Evolutionary conservation across 1,140 invertebrate species (phyloP).

Genomic region (Trichonephila clavipes): DNA sequence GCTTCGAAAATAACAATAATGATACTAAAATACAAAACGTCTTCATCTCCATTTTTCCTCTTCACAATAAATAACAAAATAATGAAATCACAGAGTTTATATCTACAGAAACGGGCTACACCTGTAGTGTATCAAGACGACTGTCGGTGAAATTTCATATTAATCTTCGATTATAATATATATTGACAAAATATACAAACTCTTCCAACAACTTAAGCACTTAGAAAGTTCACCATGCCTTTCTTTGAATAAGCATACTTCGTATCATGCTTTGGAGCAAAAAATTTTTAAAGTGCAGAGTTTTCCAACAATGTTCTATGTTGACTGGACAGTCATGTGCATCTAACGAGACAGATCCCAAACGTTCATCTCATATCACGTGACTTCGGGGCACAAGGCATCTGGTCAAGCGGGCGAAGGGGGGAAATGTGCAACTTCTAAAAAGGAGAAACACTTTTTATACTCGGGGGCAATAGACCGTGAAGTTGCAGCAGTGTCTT

Average conservation of each 20-base stretch:
- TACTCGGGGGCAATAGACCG: constrained; percentile 60
- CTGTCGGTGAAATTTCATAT: neutral
- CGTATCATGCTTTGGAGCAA: neutral
- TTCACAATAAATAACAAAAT: constrained; percentile 23
- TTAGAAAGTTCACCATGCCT: neutral
- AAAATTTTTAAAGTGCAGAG: neutral
- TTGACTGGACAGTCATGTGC: neutral
- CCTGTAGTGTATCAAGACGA: neutral
- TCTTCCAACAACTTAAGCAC: neutral
- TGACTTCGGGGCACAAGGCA: constrained; percentile 17
- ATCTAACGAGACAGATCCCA: neutral
- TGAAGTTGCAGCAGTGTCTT: constrained; percentile 18
- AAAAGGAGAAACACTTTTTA: constrained; percentile 52
- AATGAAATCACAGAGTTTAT: neutral
- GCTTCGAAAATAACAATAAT: neutral
- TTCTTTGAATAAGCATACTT: neutral
- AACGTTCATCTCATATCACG: neutral
- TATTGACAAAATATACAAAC: neutral
- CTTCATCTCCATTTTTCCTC: neutral
- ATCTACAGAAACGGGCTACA: neutral
- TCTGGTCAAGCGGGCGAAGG: neutral
- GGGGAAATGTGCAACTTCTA: constrained; percentile 31
- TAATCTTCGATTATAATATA: neutral
- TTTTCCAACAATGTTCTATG: neutral
- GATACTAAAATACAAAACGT: neutral